Percentiles rank a stretch among this genome's conserved stretches.
Conservation (phyloP, 2,113 vertebrate genomes). For the Gadus macrocephalus region DNA sequence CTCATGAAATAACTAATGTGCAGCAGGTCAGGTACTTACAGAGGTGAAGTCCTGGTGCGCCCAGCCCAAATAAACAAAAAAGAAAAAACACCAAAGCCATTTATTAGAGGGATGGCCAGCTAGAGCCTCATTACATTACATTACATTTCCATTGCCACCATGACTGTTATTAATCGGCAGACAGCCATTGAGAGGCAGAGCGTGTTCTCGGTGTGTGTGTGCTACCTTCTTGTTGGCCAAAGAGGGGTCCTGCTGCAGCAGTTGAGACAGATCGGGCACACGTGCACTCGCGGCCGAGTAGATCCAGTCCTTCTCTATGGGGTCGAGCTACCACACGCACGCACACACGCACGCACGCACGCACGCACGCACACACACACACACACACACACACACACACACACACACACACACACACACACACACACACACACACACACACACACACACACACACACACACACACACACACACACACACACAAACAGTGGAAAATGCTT, state of each 20-base stretch:
- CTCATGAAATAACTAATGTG: neutral
- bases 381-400: slow-evolving; percentile 5
- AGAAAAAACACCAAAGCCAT: neutral
- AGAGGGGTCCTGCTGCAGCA: slow-evolving; percentile 72
- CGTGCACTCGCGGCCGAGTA: slow-evolving; percentile 73
- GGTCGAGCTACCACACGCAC: slow-evolving; percentile 65
- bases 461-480: neutral
- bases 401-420: neutral
- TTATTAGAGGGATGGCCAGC: neutral
- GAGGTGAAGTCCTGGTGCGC: slow-evolving; percentile 72
- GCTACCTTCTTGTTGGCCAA: slow-evolving; percentile 77
- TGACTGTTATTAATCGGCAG: no score
- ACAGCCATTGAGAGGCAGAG: no score
- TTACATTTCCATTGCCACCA: neutral
- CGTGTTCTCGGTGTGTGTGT: neutral
- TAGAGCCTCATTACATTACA: neutral
- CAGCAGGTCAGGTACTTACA: slow-evolving; percentile 61
- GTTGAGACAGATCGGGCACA: slow-evolving; percentile 67
- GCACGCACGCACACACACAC: slow-evolving; percentile 5
- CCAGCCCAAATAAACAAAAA: slow-evolving; percentile 10
- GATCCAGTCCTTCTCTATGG: slow-evolving; percentile 78
- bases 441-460: neutral
- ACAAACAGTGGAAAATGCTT: neutral
- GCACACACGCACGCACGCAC: no score
- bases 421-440: neutral